Evolutionary conservation across 2,888 invertebrate species (phyloP).

Genomic region (Eubasilissa splendida): DNA sequence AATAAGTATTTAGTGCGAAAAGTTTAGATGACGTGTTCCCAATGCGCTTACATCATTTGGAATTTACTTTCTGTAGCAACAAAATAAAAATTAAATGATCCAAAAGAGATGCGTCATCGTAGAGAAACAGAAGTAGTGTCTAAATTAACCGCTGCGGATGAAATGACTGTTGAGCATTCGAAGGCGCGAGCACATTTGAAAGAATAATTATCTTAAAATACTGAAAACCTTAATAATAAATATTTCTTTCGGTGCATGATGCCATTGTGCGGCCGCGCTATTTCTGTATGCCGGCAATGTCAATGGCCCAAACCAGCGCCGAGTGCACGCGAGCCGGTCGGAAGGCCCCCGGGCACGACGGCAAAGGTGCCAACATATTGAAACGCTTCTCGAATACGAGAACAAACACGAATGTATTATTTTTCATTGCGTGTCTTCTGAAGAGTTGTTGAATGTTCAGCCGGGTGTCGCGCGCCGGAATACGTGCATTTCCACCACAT

Average conservation of each 20-base stretch:
- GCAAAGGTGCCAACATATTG: too few relatives aligned
- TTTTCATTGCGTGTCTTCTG: neutral
- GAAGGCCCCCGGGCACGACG: too few relatives aligned
- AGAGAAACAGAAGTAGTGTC: too few relatives aligned
- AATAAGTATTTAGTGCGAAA: too few relatives aligned
- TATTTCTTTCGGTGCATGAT: neutral
- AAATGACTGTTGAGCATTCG: neutral
- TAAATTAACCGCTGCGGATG: too few relatives aligned
- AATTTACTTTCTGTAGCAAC: too few relatives aligned
- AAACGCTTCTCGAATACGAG: too few relatives aligned
- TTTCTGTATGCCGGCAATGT: conserved; percentile 12
- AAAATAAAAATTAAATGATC: too few relatives aligned
- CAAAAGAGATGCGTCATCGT: too few relatives aligned
- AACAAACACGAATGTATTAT: neutral
- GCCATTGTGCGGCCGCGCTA: conserved; percentile 9
- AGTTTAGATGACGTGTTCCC: too few relatives aligned
- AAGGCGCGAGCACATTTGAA: neutral
- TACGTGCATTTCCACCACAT: neutral
- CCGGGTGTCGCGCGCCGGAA: neutral
- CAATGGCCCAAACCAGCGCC: conserved; percentile 16
- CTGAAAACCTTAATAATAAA: neutral
- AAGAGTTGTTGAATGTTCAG: neutral
- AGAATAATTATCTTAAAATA: neutral
- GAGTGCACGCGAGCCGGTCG: neutral
- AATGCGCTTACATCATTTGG: too few relatives aligned